Conservation (phyloP, 2,888 invertebrate genomes). For the Dysmachus trigonus region DNA sequence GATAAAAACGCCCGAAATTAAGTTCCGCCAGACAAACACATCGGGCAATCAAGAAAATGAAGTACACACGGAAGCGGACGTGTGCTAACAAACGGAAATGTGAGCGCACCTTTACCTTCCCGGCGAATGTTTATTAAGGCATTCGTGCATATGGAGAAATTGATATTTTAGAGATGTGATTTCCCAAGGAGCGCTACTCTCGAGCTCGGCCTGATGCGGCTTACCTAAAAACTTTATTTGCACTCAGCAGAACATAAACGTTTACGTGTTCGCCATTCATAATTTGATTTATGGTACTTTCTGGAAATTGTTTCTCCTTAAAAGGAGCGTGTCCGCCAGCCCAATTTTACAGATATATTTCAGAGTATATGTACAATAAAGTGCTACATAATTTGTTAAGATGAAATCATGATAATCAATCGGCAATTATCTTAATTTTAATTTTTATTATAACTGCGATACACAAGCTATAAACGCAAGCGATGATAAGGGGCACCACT, state of each 20-base stretch:
- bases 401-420: neutral
- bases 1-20: neutral
- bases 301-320: neutral
- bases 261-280: neutral
- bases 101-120: neutral
- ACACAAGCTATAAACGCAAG: too few relatives aligned
- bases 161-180: constrained; percentile 30
- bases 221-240: neutral
- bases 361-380: neutral
- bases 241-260: neutral
- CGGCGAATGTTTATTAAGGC: neutral
- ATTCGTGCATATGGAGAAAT: constrained; percentile 15
- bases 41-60: neutral
- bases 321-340: neutral
- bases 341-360: neutral
- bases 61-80: neutral
- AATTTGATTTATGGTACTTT: neutral
- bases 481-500: too few relatives aligned
- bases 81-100: neutral
- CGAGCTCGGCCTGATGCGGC: neutral
- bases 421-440: neutral
- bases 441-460: too few relatives aligned
- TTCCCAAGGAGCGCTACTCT: constrained; percentile 13
- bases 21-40: neutral
- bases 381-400: neutral